Conservation (phyloP, 1,140 invertebrate species). For the Saccostrea cuccullata region DNA sequence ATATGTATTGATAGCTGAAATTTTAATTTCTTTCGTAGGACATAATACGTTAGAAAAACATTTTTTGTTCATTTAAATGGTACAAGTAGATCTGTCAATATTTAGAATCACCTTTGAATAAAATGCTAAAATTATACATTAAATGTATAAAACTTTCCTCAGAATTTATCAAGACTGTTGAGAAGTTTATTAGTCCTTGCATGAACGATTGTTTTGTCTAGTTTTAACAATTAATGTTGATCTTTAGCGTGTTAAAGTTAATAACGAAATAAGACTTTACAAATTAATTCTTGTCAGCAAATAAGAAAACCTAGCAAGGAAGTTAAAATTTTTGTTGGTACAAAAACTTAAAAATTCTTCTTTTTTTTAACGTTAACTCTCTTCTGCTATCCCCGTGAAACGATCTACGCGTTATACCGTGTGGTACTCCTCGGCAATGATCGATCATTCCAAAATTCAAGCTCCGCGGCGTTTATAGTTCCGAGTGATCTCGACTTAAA, state of each 20-base stretch:
- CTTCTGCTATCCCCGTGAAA: too few relatives aligned
- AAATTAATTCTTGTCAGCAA: too few relatives aligned
- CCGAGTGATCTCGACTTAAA: background rate
- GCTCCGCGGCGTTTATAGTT: background rate
- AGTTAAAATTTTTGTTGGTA: too few relatives aligned
- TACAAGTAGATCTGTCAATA: background rate
- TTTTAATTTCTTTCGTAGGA: background rate
- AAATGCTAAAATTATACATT: background rate
- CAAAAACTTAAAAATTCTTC: too few relatives aligned
- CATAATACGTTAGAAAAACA: conserved; percentile 26
- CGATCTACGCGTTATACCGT: background rate
- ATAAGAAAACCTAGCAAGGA: too few relatives aligned
- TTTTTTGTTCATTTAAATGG: background rate
- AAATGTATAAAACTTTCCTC: background rate
- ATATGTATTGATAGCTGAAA: background rate
- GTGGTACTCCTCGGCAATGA: background rate
- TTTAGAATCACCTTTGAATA: background rate
- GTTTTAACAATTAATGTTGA: too few relatives aligned
- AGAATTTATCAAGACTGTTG: background rate
- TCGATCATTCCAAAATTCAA: background rate
- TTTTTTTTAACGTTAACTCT: too few relatives aligned
- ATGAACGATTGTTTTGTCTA: too few relatives aligned
- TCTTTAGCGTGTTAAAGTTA: too few relatives aligned
- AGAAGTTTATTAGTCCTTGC: background rate
- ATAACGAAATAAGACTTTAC: too few relatives aligned